These are phyloP conservation scores for Setipinna tenuifilis DNA, from an alignment of 2,797 vertebrate genomes.

Conservation along the genomic window DNA sequence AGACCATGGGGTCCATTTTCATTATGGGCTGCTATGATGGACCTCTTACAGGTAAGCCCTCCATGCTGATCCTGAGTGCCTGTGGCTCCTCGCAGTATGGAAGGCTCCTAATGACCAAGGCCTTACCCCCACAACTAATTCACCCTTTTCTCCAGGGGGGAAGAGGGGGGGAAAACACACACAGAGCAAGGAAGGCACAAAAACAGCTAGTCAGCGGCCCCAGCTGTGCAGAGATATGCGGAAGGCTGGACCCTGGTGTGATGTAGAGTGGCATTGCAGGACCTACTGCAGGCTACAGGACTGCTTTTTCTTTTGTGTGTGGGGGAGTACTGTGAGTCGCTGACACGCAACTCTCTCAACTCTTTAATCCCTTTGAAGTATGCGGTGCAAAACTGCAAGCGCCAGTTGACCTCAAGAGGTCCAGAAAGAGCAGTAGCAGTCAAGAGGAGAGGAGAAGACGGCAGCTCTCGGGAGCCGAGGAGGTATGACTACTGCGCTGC, in stretches of 20 bases:
- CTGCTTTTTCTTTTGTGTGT: background rate
- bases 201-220: background rate
- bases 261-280: no score
- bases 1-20: constrained; percentile 41
- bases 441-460: no score
- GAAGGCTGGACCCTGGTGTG: no score
- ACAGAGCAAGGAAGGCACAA: background rate
- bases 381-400: background rate
- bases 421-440: background rate
- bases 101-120: background rate
- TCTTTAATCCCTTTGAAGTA: background rate
- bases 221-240: background rate
- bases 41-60: constrained; percentile 38
- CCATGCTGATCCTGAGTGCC: background rate
- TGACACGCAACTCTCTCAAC: background rate
- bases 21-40: constrained; percentile 46
- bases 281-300: background rate
- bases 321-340: background rate
- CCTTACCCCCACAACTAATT: background rate
- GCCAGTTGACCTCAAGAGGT: no score
- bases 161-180: background rate
- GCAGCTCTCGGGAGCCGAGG: background rate
- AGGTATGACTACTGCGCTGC: background rate
- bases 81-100: background rate
- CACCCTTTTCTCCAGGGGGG: background rate